A percentile compares a stretch with the other conserved stretches of the same genome.
phyloP scores from a whole-genome alignment of 1,140 invertebrate genomes.

The Bombus turneri region DNA sequence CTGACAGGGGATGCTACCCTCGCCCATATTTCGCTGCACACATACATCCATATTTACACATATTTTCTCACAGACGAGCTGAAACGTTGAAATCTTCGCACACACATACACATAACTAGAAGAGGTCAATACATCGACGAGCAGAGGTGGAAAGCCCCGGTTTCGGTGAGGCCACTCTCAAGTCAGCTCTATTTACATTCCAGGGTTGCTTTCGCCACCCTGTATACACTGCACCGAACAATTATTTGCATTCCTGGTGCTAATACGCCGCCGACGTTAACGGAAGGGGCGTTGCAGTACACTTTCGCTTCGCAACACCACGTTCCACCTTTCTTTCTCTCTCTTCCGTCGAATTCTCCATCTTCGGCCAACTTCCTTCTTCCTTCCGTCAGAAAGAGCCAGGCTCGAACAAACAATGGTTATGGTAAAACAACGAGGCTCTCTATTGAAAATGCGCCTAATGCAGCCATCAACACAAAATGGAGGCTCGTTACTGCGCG shows the following conservation, averaged over 20 bases:
- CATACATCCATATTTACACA: not conserved
- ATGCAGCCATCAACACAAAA: constrained; percentile 39
- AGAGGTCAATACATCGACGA: constrained; percentile 52
- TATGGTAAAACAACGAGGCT: constrained; percentile 27
- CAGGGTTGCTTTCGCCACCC: constrained; percentile 71
- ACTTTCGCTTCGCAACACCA: constrained; percentile 27
- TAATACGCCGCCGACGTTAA: constrained; percentile 57
- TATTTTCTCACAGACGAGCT: too few relatives aligned
- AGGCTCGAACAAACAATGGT: constrained; percentile 5
- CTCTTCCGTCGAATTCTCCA: too few relatives aligned
- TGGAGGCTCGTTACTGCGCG: constrained; percentile 25
- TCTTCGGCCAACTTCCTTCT: not conserved
- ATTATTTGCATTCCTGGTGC: constrained; percentile 79
- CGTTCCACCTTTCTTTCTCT: not conserved
- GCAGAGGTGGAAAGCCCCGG: constrained; percentile 30
- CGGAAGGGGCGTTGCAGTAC: constrained; percentile 35
- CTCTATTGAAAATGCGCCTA: constrained; percentile 37
- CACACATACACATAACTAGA: not conserved
- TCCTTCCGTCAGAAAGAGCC: not conserved
- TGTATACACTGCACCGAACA: constrained; percentile 73
- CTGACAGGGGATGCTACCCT: constrained; percentile 4
- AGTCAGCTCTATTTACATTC: constrained; percentile 80
- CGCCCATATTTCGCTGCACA: not conserved
- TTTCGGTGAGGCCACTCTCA: constrained; percentile 47
- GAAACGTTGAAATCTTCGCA: not conserved